Conservation (phyloP, 2,888 invertebrate genomes). For the Drosophila maculinotata region DNA sequence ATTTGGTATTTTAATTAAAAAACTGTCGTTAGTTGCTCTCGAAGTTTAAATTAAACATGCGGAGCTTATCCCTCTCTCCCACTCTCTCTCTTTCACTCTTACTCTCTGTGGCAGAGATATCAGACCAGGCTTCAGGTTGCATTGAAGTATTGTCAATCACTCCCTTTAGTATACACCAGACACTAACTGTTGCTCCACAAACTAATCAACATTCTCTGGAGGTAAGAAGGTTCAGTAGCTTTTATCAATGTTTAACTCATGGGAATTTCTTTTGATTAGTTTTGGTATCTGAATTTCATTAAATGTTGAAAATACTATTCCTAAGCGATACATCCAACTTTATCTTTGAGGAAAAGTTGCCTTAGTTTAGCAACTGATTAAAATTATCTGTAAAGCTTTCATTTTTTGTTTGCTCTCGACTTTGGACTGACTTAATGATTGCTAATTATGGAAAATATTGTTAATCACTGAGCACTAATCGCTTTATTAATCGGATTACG, state of each 20-base stretch:
- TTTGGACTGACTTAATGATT: constrained; percentile 57
- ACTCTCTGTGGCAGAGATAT: constrained; percentile 26
- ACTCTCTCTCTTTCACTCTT: not conserved
- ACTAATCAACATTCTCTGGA: constrained; percentile 33
- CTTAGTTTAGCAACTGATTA: constrained; percentile 5
- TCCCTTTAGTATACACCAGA: not conserved
- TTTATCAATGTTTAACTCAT: not conserved
- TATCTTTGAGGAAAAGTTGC: not conserved
- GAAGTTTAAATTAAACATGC: constrained; percentile 78
- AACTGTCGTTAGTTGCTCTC: constrained; percentile 79
- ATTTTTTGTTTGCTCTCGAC: constrained; percentile 7
- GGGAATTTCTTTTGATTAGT: constrained; percentile 3
- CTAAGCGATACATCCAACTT: not conserved
- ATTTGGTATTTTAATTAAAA: constrained; percentile 81
- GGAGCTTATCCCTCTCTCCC: constrained; percentile 8
- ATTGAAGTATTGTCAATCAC: constrained; percentile 40
- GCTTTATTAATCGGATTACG: constrained; percentile 77
- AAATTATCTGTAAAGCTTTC: constrained; percentile 9
- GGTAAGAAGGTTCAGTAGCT: constrained; percentile 2
- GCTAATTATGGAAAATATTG: constrained; percentile 78
- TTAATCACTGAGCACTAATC: constrained; percentile 74
- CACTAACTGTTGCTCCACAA: constrained; percentile 4
- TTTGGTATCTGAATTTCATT: constrained; percentile 2
- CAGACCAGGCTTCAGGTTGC: constrained; percentile 36
- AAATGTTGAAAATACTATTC: not conserved